phyloP scores from a whole-genome alignment of 1,140 invertebrate genomes.

The Octopus sinensis region DNA sequence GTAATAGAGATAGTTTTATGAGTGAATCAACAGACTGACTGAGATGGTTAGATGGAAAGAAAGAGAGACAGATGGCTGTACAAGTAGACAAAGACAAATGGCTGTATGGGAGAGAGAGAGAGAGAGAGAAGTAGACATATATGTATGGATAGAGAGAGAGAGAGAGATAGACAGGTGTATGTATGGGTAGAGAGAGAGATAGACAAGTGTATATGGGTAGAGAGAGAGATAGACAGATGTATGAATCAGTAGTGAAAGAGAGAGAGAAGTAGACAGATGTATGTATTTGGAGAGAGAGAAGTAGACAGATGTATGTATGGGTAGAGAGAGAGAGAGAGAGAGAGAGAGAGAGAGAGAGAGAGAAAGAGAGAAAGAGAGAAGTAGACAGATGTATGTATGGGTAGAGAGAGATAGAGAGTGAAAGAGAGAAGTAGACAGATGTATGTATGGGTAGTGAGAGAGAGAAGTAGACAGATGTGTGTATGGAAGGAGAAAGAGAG shows the following conservation, averaged over 20 bases:
- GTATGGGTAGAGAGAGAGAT: neutral
- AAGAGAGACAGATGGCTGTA: no score
- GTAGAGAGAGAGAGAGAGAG: slow-evolving; percentile 20
- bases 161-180: slow-evolving; percentile 26
- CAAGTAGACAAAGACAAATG: no score
- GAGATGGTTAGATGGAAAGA: no score
- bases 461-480: slow-evolving; percentile 21
- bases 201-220: neutral
- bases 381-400: neutral
- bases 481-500: slow-evolving; percentile 20
- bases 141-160: slow-evolving; percentile 33
- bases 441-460: neutral
- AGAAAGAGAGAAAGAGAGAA: slow-evolving; percentile 32
- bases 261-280: slow-evolving; percentile 20
- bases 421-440: neutral
- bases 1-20: no score
- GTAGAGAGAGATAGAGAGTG: neutral
- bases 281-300: slow-evolving; percentile 17
- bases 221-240: neutral
- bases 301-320: slow-evolving; percentile 15
- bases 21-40: no score
- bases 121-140: no score
- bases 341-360: neutral
- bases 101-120: no score
- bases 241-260: slow-evolving; percentile 9